phyloP scores from a whole-genome alignment of 2,797 vertebrate species.

The Benthosema pterotum region DNA sequence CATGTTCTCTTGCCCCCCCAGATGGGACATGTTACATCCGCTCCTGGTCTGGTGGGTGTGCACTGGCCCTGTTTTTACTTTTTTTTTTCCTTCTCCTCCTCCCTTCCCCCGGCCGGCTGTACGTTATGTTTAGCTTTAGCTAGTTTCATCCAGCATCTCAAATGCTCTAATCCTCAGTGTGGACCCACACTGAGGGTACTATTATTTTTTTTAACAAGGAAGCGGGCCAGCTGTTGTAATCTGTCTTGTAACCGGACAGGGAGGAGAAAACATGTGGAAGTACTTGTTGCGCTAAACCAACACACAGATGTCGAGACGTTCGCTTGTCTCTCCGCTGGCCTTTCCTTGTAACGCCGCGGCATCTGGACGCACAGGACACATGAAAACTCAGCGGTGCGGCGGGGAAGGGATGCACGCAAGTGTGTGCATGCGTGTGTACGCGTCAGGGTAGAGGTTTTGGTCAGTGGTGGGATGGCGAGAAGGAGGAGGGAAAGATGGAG shows the following conservation, averaged over 20 bases:
- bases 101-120: too few relatives aligned
- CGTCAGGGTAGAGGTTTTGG: background rate
- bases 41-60: too few relatives aligned
- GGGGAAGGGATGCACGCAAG: background rate
- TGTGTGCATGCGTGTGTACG: too few relatives aligned
- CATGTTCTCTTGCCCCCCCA: too few relatives aligned
- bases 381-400: constrained; percentile 24
- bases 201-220: constrained; percentile 58
- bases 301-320: constrained; percentile 81
- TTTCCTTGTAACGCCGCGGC: constrained; percentile 66
- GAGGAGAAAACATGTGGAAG: constrained; percentile 75
- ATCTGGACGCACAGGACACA: constrained; percentile 66
- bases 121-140: constrained; percentile 41
- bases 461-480: background rate
- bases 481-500: background rate
- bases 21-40: too few relatives aligned
- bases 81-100: too few relatives aligned
- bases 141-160: constrained; percentile 50
- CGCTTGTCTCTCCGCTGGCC: constrained; percentile 69
- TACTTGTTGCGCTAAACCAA: constrained; percentile 80
- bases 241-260: constrained; percentile 67
- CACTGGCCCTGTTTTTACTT: too few relatives aligned
- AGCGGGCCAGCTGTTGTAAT: constrained; percentile 80
- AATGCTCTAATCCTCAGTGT: constrained; percentile 63
- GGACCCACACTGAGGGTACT: constrained; percentile 48